phyloP scores from a whole-genome alignment of 2,888 invertebrate species.

The Ornithoptera alexandrae region DNA sequence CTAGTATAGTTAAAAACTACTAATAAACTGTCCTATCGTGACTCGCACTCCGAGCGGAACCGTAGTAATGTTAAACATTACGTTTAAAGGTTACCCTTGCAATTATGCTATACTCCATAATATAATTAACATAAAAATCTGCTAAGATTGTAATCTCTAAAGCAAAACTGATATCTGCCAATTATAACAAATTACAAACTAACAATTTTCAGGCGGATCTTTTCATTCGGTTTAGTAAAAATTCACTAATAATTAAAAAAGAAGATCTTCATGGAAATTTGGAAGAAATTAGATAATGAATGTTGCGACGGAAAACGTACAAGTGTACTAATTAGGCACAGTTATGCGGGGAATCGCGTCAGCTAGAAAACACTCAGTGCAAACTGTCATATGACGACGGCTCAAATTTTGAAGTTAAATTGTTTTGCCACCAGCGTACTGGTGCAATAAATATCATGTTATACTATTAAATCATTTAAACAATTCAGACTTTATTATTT shows the following conservation, averaged over 20 bases:
- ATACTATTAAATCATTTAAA: conserved; percentile 1
- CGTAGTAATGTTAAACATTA: conserved; percentile 26
- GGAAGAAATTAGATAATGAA: neutral
- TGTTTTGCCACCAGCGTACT: conserved; percentile 21
- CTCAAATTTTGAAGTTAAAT: conserved; percentile 23
- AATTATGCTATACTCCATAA: neutral
- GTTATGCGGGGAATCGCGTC: conserved; percentile 26
- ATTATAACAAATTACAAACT: too few relatives aligned
- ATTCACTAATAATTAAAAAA: neutral
- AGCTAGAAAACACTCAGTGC: conserved; percentile 7
- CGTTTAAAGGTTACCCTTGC: conserved; percentile 20
- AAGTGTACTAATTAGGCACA: conserved; percentile 21
- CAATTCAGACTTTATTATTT: neutral
- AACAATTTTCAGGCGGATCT: neutral
- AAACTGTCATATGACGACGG: conserved; percentile 21
- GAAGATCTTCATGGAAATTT: neutral
- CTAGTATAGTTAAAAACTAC: conserved; percentile 71
- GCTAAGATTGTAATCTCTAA: too few relatives aligned
- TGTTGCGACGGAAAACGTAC: neutral
- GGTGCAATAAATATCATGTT: conserved; percentile 18
- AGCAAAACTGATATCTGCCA: too few relatives aligned
- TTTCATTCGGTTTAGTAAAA: neutral
- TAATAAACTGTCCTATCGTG: conserved; percentile 76
- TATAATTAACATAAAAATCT: neutral
- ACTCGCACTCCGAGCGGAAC: conserved; percentile 63